Evolutionary conservation across 2,888 invertebrate genomes (phyloP).

Genomic region (Argyresthia goedartella): DNA sequence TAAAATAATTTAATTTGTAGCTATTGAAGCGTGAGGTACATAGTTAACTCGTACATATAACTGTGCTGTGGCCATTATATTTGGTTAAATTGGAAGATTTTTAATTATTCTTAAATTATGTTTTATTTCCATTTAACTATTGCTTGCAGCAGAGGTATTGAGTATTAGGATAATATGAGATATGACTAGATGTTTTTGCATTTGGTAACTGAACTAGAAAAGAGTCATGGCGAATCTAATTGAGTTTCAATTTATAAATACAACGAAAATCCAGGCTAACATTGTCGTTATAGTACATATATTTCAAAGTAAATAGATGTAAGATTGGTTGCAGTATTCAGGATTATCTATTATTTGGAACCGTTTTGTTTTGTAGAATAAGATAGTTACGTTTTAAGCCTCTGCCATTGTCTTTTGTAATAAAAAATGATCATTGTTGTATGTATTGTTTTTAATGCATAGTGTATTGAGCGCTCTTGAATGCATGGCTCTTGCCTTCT

Average conservation of each 20-base stretch:
- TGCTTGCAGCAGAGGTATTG: constrained; percentile 34
- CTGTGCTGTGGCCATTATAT: constrained; percentile 45
- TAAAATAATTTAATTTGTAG: background rate
- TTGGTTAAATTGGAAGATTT: constrained; percentile 17
- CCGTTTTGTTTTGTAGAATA: constrained; percentile 19
- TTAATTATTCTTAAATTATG: constrained; percentile 10
- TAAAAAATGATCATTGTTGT: constrained; percentile 1
- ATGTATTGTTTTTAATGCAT: constrained; percentile 18
- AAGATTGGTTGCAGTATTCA: constrained; percentile 47
- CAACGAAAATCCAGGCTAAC: constrained; percentile 41
- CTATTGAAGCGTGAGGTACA: background rate
- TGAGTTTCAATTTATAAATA: background rate
- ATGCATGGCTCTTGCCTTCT: constrained; percentile 58
- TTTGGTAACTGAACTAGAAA: background rate
- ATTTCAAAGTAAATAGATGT: constrained; percentile 29
- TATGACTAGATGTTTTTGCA: background rate
- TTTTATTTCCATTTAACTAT: constrained; percentile 3
- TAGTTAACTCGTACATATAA: too few relatives aligned
- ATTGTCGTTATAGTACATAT: constrained; percentile 41
- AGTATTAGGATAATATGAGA: constrained; percentile 6
- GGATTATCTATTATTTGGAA: constrained; percentile 19
- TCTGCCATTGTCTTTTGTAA: constrained; percentile 26
- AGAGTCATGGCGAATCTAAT: background rate
- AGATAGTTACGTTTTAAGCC: constrained; percentile 19
- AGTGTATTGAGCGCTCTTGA: constrained; percentile 33